Conservation (phyloP, 2,797 vertebrate species). For the Rhinoraja longicauda region DNA sequence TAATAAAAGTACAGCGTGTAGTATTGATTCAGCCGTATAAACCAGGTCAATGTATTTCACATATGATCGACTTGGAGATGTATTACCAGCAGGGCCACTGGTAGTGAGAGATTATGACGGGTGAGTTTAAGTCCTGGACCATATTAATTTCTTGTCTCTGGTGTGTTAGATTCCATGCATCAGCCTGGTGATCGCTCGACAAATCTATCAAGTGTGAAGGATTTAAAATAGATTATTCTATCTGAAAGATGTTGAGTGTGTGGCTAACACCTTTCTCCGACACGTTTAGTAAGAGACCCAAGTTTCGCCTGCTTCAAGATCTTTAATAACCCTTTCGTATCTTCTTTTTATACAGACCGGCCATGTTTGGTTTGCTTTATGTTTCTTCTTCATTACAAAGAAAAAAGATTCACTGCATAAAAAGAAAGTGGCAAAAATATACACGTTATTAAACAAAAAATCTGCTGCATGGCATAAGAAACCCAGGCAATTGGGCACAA, state of each 20-base stretch:
- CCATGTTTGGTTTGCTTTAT: not conserved
- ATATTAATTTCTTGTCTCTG: slow-evolving; percentile 23
- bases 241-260: not conserved
- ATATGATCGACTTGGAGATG: slow-evolving; percentile 18
- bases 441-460: not conserved
- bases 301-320: not conserved
- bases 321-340: not conserved
- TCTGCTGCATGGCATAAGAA: not conserved
- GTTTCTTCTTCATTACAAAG: not conserved
- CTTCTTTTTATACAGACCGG: not conserved
- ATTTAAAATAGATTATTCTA: slow-evolving; percentile 32
- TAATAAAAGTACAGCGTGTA: no score
- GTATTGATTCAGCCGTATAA: slow-evolving; percentile 2
- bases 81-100: not conserved
- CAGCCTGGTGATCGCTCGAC: not conserved
- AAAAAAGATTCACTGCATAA: not conserved
- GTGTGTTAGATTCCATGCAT: not conserved
- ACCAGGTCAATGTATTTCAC: slow-evolving; percentile 28
- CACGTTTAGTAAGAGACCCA: not conserved
- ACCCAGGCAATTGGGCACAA: no score
- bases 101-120: not conserved
- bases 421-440: not conserved
- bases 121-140: not conserved
- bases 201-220: slow-evolving; percentile 26
- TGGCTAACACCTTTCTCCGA: not conserved